Evolutionary conservation across 2,888 invertebrate genomes (phyloP).

Genomic region (Schizotus pectinicornis): DNA sequence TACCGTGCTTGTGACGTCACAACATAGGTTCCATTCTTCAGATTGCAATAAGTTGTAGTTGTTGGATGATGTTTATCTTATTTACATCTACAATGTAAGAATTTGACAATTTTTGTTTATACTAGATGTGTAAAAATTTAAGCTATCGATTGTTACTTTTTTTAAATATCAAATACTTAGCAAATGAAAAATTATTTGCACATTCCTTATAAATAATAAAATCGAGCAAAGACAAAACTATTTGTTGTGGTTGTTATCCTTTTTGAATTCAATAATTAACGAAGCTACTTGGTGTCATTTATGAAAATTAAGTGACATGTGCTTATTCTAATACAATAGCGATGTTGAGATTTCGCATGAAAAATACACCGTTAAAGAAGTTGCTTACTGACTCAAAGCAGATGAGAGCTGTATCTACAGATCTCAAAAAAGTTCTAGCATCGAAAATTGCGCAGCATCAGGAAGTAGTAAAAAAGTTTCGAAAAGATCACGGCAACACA

Average conservation of each 20-base stretch:
- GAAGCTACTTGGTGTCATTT: neutral
- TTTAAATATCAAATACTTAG: constrained; percentile 5
- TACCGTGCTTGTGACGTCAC: too few relatives aligned
- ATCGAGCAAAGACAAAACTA: constrained; percentile 17
- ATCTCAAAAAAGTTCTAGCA: constrained; percentile 84
- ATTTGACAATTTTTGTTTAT: neutral
- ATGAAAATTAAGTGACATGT: too few relatives aligned
- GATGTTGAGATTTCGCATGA: too few relatives aligned
- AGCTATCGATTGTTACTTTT: neutral
- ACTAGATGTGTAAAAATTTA: too few relatives aligned
- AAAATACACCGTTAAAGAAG: too few relatives aligned
- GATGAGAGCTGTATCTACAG: constrained; percentile 73
- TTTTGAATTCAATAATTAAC: too few relatives aligned
- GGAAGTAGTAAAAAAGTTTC: constrained; percentile 86
- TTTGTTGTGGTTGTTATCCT: too few relatives aligned
- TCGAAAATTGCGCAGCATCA: constrained; percentile 90
- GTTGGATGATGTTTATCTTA: too few relatives aligned
- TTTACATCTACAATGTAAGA: too few relatives aligned
- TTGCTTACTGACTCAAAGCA: constrained; percentile 55
- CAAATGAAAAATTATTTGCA: constrained; percentile 21
- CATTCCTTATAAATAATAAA: constrained; percentile 26
- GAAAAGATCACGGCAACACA: constrained; percentile 82
- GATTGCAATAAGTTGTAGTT: too few relatives aligned
- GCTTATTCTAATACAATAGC: too few relatives aligned
- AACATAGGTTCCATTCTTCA: too few relatives aligned